These are phyloP conservation scores for Telmatochromis sp. DNA, from an alignment of 2,113 vertebrate species.

Conservation along the genomic window DNA sequence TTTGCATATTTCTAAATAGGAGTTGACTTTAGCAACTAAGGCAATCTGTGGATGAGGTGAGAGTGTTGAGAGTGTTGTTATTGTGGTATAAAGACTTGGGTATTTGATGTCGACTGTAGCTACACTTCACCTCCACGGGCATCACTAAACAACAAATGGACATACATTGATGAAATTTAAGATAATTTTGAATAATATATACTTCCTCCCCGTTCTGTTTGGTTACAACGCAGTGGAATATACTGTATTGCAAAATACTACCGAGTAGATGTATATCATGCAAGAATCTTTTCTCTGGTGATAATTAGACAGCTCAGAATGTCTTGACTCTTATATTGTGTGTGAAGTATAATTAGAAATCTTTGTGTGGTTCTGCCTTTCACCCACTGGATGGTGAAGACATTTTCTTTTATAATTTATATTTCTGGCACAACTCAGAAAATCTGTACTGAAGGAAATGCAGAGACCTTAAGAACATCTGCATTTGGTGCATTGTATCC, in stretches of 20 bases:
- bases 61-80: not conserved
- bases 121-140: not conserved
- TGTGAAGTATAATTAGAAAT: not conserved
- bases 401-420: not conserved
- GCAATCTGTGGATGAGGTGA: not conserved
- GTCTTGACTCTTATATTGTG: not conserved
- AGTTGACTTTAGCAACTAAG: not conserved
- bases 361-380: not conserved
- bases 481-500: not conserved
- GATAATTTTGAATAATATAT: not conserved
- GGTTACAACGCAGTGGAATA: not conserved
- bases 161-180: not conserved
- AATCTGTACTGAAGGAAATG: not conserved
- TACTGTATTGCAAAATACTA: not conserved
- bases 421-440: not conserved
- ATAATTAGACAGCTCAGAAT: not conserved
- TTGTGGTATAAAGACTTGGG: not conserved
- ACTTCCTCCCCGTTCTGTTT: not conserved
- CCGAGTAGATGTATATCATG: not conserved
- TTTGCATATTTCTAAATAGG: not conserved
- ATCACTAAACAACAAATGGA: not conserved
- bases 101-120: not conserved
- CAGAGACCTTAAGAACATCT: not conserved
- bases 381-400: not conserved
- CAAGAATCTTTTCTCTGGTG: not conserved